Percentiles rank a stretch among this genome's conserved stretches.
Conservation (phyloP, 1,140 invertebrate genomes). For the Pristionchus pacificus region DNA sequence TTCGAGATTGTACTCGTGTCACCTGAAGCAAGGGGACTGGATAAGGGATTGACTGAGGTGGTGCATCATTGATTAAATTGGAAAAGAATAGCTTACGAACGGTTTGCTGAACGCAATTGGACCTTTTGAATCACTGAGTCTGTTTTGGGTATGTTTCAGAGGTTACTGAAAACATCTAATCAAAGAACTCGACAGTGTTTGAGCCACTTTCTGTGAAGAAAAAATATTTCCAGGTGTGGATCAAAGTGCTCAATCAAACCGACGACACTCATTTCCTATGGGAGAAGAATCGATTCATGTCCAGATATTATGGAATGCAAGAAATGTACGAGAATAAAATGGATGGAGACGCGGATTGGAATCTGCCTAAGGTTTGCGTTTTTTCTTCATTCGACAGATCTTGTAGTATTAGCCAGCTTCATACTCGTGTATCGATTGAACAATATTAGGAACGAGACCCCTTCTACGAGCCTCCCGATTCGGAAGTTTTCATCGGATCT, state of each 20-base stretch:
- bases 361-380: constrained; percentile 60
- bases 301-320: constrained; percentile 66
- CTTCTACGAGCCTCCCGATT: constrained; percentile 65
- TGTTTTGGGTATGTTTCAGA: no score
- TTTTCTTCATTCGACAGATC: no score
- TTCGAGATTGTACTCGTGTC: constrained; percentile 67
- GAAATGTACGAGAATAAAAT: constrained; percentile 67
- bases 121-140: no score
- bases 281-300: constrained; percentile 65
- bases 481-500: constrained; percentile 65
- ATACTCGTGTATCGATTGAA: constrained; percentile 1
- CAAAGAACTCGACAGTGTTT: no score
- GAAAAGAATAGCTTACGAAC: background rate
- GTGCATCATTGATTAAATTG: constrained; percentile 4
- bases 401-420: no score
- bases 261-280: constrained; percentile 66
- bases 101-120: no score
- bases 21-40: constrained; percentile 64
- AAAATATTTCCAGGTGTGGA: constrained; percentile 63
- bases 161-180: no score
- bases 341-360: constrained; percentile 63
- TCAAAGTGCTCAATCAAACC: constrained; percentile 64
- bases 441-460: constrained; percentile 64
- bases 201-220: background rate
- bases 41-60: constrained; percentile 61